These are phyloP conservation scores for Alosa alosa DNA, from an alignment of 2,113 vertebrate species.

Conservation along the genomic window DNA sequence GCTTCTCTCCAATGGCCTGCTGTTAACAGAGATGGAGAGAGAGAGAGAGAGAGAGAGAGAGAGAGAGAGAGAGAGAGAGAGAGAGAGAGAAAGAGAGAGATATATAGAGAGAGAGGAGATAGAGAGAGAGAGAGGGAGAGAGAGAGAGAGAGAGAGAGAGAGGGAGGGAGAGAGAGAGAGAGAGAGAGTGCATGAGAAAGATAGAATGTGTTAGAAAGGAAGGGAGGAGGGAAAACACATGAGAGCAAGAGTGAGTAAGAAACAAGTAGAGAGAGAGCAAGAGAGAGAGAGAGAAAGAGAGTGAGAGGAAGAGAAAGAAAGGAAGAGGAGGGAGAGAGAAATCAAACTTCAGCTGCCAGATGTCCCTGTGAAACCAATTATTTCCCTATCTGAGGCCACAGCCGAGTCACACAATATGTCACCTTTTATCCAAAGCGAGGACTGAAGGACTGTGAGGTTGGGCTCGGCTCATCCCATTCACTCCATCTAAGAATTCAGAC, in stretches of 20 bases:
- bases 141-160: neutral
- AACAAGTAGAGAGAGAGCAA: neutral
- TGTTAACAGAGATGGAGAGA: constrained; percentile 41
- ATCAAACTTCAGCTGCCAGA: constrained; percentile 51
- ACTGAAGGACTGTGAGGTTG: constrained; percentile 45
- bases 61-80: neutral
- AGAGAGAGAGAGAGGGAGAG: neutral
- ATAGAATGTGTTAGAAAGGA: neutral
- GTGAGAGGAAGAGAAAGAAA: neutral
- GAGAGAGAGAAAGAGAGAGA: neutral
- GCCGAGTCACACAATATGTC: constrained; percentile 53
- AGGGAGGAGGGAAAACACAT: neutral
- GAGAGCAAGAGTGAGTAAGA: constrained; percentile 3
- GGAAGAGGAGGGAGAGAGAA: neutral
- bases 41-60: neutral
- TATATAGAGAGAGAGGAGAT: neutral
- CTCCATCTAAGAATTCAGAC: constrained; percentile 27
- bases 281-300: neutral
- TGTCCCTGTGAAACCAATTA: constrained; percentile 75
- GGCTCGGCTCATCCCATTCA: constrained; percentile 34
- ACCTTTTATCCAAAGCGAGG: constrained; percentile 57
- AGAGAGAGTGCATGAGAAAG: neutral
- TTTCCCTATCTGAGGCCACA: constrained; percentile 56
- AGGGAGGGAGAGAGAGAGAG: neutral
- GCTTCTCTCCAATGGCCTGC: constrained; percentile 48